Percentiles rank a stretch among this genome's conserved stretches.
phyloP scores from a whole-genome alignment of 2,113 vertebrate genomes.

The Garra rufa region DNA sequence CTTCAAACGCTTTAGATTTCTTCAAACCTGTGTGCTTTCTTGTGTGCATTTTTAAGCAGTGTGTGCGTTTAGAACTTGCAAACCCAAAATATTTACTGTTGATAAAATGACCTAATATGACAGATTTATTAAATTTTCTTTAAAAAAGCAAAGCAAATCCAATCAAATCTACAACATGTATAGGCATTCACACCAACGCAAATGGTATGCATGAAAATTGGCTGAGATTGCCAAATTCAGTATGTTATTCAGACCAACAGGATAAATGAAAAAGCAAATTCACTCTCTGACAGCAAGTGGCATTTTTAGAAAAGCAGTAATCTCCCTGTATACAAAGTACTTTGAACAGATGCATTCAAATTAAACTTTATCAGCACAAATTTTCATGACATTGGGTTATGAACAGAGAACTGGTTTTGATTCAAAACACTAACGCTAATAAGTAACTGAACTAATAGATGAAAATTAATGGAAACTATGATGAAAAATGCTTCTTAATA shows the following conservation, averaged over 20 bases:
- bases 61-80: neutral
- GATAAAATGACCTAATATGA: neutral
- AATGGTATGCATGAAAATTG: neutral
- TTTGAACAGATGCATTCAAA: too few species aligned
- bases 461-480: too few species aligned
- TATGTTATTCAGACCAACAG: neutral
- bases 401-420: too few species aligned
- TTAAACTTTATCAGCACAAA: too few species aligned
- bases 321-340: too few species aligned
- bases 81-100: neutral
- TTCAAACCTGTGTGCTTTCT: neutral
- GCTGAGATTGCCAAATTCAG: neutral
- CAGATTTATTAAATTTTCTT: neutral
- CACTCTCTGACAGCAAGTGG: neutral
- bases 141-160: neutral
- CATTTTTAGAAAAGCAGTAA: neutral
- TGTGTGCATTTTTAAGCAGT: constrained; percentile 4
- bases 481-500: too few species aligned
- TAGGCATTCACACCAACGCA: neutral
- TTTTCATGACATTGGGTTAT: too few species aligned
- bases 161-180: neutral
- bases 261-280: neutral
- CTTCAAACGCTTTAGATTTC: neutral
- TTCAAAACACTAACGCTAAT: too few species aligned
- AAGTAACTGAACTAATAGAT: too few species aligned